Evolutionary conservation across 2,888 invertebrate species (phyloP), one percentile per base, ranked within the genome.

Genomic region (Asteroscopus sphinx): DNA sequence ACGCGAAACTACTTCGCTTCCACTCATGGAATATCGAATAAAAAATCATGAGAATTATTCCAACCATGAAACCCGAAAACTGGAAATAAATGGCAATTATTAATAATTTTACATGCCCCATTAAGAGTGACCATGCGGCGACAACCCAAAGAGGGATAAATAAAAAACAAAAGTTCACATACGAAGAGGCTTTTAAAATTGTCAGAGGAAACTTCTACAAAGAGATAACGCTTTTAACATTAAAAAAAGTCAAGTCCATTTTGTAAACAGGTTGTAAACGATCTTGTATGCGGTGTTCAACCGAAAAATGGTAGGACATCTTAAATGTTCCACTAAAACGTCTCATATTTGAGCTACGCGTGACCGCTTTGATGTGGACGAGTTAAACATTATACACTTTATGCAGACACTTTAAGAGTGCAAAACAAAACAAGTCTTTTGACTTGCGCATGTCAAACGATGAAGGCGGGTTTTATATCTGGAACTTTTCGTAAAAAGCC

Each of bases 221-320:
- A 81, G 81, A 87, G 90, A 91, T 91, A 91, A 90, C 81, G 82
- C 76, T 82, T 81, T 82, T 80, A 82, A 87, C 83, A 84, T 82
- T 80, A 84, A 89, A 90, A 90, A 89, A 90, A 86, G 83, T 77
- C 49, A 76, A 83, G 78, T 83, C 80, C 85, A 82, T 82, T 88
- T 87, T 87, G 89, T 90, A 88, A 91, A 90, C 91, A 87, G 86
- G 90, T 89, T 91, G 92, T 91, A 86, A 92, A 90, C 80, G 89
- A 88, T 87, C 86, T 79, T 81, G 80, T 85, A 72, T 60, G 70
- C 65, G 67, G 79, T 74, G 75, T 75, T 64, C 73, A 72, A 75
- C 73, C 75, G 72, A 77, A 77, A 79, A 76, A 78, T 79, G 77
- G 70, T 77, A 72, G 70, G 74, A 75, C 72, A 76, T 74, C 74